These are phyloP conservation scores for Craseonycteris thonglongyai DNA, from an alignment of 2,113 vertebrate species.

Conservation along the genomic window DNA sequence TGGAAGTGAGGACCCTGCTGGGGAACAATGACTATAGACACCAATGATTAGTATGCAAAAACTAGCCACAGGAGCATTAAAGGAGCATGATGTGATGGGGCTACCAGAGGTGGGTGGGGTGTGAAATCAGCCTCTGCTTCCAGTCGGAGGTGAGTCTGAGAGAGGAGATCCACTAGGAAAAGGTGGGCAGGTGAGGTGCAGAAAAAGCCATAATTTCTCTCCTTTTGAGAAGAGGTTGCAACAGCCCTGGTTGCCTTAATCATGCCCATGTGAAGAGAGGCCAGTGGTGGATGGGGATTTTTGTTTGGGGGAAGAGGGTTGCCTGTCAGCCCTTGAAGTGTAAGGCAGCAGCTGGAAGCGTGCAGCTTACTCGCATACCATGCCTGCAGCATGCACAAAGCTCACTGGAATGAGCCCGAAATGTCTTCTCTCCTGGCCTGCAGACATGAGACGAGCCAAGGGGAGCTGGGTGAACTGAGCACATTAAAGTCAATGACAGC, in stretches of 20 bases:
- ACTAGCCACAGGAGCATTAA: background rate
- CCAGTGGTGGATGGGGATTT: slow-evolving; percentile 7
- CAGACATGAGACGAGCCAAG: background rate
- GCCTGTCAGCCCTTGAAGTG: slow-evolving; percentile 46
- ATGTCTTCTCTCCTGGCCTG: slow-evolving; percentile 53
- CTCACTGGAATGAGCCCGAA: slow-evolving; percentile 55
- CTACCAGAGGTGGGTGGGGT: background rate
- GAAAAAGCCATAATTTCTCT: background rate
- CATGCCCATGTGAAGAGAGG: slow-evolving; percentile 38
- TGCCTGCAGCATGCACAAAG: slow-evolving; percentile 36
- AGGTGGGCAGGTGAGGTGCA: background rate
- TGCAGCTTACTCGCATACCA: slow-evolving; percentile 51
- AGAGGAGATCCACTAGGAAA: background rate
- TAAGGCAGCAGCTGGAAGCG: slow-evolving; percentile 57
- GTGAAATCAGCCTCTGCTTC: background rate
- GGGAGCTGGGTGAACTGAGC: background rate
- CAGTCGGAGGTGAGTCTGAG: background rate
- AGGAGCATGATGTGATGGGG: background rate
- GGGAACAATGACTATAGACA: background rate
- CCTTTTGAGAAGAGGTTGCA: slow-evolving; percentile 13
- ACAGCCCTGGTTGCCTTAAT: background rate
- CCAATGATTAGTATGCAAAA: background rate
- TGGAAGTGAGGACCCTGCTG: background rate
- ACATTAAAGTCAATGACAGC: slow-evolving; percentile 51
- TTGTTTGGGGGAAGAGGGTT: slow-evolving; percentile 7